phyloP scores from a whole-genome alignment of 1,140 invertebrate species.

The Trissolcus basalis region DNA sequence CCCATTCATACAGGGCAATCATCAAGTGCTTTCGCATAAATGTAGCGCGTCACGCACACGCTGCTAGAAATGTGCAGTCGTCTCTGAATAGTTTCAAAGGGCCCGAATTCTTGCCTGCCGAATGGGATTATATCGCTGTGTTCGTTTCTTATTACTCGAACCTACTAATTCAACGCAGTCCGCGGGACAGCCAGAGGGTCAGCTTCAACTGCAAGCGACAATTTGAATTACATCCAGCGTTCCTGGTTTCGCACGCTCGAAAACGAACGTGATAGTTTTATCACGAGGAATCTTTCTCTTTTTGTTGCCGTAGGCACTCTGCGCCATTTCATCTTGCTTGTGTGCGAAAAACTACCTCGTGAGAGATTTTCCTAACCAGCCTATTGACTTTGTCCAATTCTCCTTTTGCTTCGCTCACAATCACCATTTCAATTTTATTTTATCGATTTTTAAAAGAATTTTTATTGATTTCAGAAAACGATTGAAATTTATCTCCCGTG shows the following conservation, averaged over 20 bases:
- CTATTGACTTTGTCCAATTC: constrained; percentile 23
- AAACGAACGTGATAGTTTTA: constrained; percentile 55
- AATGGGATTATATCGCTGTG: constrained; percentile 63
- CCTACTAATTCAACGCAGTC: constrained; percentile 65
- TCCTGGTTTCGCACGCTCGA: constrained; percentile 49
- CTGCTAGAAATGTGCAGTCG: constrained; percentile 27
- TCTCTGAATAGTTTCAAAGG: constrained; percentile 66
- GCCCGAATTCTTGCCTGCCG: constrained; percentile 68
- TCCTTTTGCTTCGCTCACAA: constrained; percentile 16
- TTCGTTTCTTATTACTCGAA: constrained; percentile 71
- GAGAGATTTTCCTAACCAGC: constrained; percentile 50
- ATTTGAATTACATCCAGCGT: constrained; percentile 59
- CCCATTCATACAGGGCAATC: constrained; percentile 3
- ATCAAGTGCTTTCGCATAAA: constrained; percentile 10
- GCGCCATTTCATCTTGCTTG: constrained; percentile 55
- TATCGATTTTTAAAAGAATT: constrained; percentile 4
- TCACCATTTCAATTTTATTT: constrained; percentile 11
- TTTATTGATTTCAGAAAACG: too few relatives aligned
- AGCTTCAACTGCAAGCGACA: constrained; percentile 56
- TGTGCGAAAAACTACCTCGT: constrained; percentile 53
- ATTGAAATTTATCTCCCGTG: too few relatives aligned
- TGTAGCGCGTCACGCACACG: constrained; percentile 19
- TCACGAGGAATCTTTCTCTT: constrained; percentile 58
- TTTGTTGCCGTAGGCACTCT: constrained; percentile 56
- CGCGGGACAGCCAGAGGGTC: constrained; percentile 55